These are phyloP conservation scores for Drosophila lacicola DNA, from an alignment of 2,888 invertebrate genomes.

Conservation along the genomic window DNA sequence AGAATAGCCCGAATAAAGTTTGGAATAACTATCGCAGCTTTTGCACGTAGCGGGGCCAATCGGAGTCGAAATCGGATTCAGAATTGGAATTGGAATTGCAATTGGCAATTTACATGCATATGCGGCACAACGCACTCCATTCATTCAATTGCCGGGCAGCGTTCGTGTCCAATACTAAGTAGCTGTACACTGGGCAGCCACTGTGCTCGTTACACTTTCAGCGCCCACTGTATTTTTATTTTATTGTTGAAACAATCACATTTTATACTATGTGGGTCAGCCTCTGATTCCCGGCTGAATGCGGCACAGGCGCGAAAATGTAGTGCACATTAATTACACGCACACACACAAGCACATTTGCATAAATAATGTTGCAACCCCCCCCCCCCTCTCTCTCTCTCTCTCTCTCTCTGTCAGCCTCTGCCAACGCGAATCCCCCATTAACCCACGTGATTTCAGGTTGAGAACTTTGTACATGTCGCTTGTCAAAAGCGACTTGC, in stretches of 20 bases:
- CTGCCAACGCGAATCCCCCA: background rate
- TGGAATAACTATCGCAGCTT: constrained; percentile 18
- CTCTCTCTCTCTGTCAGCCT: background rate
- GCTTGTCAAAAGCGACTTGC: constrained; percentile 52
- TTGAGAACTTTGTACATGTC: constrained; percentile 40
- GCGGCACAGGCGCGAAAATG: constrained; percentile 30
- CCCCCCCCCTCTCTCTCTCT: background rate
- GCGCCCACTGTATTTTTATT: constrained; percentile 29
- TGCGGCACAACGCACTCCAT: constrained; percentile 75
- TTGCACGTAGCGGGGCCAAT: constrained; percentile 28
- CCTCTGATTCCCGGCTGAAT: background rate
- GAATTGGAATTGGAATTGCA: constrained; percentile 69
- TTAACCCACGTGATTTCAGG: constrained; percentile 17
- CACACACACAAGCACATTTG: constrained; percentile 40
- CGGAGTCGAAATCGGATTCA: constrained; percentile 42
- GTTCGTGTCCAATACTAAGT: constrained; percentile 65
- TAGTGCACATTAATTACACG: constrained; percentile 59
- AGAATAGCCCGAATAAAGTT: constrained; percentile 24
- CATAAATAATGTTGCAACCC: constrained; percentile 57
- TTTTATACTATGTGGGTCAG: constrained; percentile 37
- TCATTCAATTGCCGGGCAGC: constrained; percentile 62
- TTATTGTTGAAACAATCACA: constrained; percentile 69
- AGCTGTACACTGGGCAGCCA: constrained; percentile 26
- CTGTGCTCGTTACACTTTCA: constrained; percentile 4
- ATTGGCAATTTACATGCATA: constrained; percentile 78